phyloP scores from a whole-genome alignment of 2,113 vertebrate genomes.

The Thunnus thynnus region DNA sequence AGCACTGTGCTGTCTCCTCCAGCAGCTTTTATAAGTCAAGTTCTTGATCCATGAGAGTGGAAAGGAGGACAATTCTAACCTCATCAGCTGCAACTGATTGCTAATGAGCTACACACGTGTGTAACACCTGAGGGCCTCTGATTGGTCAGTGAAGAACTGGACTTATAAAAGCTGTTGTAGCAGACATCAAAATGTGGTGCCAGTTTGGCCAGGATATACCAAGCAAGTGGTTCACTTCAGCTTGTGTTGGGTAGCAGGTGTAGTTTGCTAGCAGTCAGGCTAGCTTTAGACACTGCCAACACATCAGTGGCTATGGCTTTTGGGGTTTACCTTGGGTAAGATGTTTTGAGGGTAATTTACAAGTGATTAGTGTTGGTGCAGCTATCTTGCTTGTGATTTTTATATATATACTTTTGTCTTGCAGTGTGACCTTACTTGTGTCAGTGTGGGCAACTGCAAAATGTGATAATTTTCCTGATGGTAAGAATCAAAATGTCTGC shows the following conservation, averaged over 20 bases:
- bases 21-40: constrained; percentile 10
- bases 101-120: neutral
- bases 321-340: constrained; percentile 31
- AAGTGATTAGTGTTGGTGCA: neutral
- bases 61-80: neutral
- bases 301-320: constrained; percentile 61
- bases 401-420: constrained; percentile 17
- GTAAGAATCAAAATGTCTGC: neutral
- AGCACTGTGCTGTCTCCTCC: rapidly evolving
- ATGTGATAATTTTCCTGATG: neutral
- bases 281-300: constrained; percentile 65
- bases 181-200: rapidly evolving
- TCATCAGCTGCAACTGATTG: constrained; percentile 16
- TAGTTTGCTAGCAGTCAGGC: constrained; percentile 52
- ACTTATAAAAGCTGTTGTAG: constrained; percentile 29
- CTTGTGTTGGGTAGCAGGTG: constrained; percentile 39
- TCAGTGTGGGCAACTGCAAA: neutral
- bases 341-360: rapidly evolving
- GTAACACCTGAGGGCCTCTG: neutral
- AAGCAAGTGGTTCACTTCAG: neutral
- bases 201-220: neutral
- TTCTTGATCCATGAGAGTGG: neutral
- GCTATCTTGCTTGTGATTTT: neutral
- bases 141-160: neutral
- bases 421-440: constrained; percentile 54